Conservation (phyloP, 2,888 invertebrate genomes). For the Tetanocera ferruginea region DNA sequence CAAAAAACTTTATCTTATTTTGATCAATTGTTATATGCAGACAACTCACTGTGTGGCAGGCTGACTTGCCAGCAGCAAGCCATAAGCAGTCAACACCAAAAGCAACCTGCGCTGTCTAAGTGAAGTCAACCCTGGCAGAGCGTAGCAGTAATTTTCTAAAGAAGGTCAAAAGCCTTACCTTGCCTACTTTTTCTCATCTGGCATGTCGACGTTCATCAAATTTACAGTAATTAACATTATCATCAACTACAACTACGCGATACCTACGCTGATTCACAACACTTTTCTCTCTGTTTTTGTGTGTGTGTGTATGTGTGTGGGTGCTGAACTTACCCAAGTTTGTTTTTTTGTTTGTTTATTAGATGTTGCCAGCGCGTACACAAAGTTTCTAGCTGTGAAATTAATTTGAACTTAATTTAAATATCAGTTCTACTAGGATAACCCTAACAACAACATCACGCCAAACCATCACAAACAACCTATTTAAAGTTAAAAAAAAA, state of each 20-base stretch:
- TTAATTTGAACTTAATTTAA: conserved; percentile 40
- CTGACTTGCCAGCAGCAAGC: no score
- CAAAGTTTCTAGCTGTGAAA: conserved; percentile 33
- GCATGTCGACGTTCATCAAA: conserved; percentile 47
- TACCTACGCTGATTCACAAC: neutral
- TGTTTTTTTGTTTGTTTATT: conserved; percentile 19
- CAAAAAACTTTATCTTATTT: no score
- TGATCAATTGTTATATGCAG: no score
- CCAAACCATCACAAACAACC: neutral
- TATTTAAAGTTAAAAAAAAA: neutral
- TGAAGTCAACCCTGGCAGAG: no score
- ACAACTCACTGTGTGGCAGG: no score
- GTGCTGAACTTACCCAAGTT: neutral
- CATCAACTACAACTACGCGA: conserved; percentile 34
- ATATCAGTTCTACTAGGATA: conserved; percentile 18
- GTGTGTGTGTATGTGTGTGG: conserved; percentile 12
- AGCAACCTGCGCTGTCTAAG: no score
- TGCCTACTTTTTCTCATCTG: neutral
- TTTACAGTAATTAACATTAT: conserved; percentile 58
- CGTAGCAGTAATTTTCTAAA: no score
- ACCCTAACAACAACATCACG: neutral
- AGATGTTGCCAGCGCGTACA: conserved; percentile 1
- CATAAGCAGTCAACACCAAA: no score
- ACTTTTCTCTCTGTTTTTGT: neutral
- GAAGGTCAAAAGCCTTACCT: neutral